Evolutionary conservation across 2,113 vertebrate species (phyloP), one percentile per base, ranked within the genome.

Genomic region (Daphoenositta chrysoptera): DNA sequence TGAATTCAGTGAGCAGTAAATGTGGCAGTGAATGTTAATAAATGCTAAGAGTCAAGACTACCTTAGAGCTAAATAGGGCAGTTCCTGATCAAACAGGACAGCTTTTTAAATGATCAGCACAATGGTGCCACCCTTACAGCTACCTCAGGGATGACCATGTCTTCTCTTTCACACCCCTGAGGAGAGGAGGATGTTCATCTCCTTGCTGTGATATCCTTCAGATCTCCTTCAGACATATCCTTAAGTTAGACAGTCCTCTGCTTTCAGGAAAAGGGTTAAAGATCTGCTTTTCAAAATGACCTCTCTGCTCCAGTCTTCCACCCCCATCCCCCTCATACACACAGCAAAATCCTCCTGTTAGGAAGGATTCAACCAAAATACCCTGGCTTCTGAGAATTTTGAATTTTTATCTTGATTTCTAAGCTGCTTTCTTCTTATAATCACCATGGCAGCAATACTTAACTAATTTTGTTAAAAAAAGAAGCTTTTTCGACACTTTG

Each of bases 1-100:
- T 96, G 88, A 97, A 89, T 94, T 96, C 92, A 95, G 78, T 90
- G 83, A 89, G 66, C 87, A 96, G 90, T 95, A 97, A 93, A 73
- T 65, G 42, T 95, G 78, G 79, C 92, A 44, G 39, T 97, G 89
- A 95, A 96, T 94, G 69, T 83, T 89, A 90, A 79, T 79, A 76
- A 76, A 88, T 45, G 53, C 33, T 88, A 71, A 71, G 56, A 91
- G 28, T 76, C 69, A 90, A 93, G 61, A 33, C 68, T 82, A 69
- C 61, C 78, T 95, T 61, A 61, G 15, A 68, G 65, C 87, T 93
- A 90, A 90, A 94, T 39, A 60, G 51, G 83, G 75, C 84, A 78
- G 50, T 30, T 82, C 42, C 68, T 42, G 27, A 71, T 71, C 47
- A 68, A 83, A 86, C 0, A 0, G 30, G 44, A 56, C 37, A 53